Evolutionary conservation across 2,797 vertebrate species (phyloP), one percentile per base, ranked within the genome.

Genomic region (Megalops cyprinoides): DNA sequence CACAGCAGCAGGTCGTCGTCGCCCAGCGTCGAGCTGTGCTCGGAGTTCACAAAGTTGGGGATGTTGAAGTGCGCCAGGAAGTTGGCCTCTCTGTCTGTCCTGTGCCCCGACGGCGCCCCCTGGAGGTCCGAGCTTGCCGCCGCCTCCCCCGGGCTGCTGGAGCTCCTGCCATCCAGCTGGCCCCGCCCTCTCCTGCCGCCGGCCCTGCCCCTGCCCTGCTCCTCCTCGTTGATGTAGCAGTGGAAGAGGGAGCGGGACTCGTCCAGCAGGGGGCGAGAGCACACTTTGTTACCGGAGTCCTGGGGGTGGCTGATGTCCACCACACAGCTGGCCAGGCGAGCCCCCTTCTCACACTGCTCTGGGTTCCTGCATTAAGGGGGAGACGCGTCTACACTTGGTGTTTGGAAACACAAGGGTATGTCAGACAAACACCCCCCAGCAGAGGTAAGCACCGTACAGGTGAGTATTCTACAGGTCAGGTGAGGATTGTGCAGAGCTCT

Each of bases 11-110:
- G 91, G 80, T 96, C 94, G 39, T 96, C 96, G 14, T 96, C 96
- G 3, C 93, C 93, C 79, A 95, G 86, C 0, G 93, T 93, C 77
- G 94, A 95, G 81, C 89, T 95, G 84, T 94, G 93, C 76, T 97
- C 96, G 0, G 93, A 94, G 88, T 93, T 94, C 82, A 97, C 93
- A 3, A 94, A 95, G 82, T 96, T 96, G 42, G 95, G 96, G 79
- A 96, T 94, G 86, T 96, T 94, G 82, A 96, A 96, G 85, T 94
- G 94, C 53, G 91, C 89, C 42, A 94, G 89, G 79, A 90, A 88
- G 23, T 87, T 90, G 0, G 90, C 65, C 67, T 94, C 94, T 71
- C 92, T 93, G n/a, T 92, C 92, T 10, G 89, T 86, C 18, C 0
- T 79, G 76, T 80, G 80, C 0, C 80, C 44, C 12, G 69, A 87